Percentiles rank a stretch among this genome's conserved stretches.
Evolutionary conservation across 2,797 vertebrate species (phyloP).

Genomic region (Sciurus carolinensis): DNA sequence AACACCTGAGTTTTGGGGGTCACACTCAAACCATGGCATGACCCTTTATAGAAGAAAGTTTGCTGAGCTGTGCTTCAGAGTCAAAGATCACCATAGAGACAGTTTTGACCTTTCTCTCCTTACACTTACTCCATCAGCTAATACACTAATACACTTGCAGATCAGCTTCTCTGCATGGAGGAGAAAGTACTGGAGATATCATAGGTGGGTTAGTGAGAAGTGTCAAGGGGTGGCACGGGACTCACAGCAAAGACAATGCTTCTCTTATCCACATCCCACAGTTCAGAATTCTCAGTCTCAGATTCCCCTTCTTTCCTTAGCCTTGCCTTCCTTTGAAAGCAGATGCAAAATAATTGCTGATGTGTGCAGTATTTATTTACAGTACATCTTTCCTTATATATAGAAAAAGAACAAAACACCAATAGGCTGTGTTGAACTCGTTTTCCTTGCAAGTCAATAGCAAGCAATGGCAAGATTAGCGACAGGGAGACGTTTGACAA

Average conservation of each 20-base stretch:
- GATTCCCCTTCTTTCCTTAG: not conserved
- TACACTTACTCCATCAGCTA: not conserved
- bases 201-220: not conserved
- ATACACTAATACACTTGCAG: no score
- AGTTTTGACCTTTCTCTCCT: not conserved
- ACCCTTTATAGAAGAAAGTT: not conserved
- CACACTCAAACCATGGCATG: not conserved
- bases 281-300: not conserved
- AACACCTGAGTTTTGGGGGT: no score
- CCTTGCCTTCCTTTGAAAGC: not conserved
- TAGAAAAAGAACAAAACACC: constrained; percentile 76
- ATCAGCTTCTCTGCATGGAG: not conserved
- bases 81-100: not conserved
- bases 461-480: constrained; percentile 77
- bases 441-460: constrained; percentile 80
- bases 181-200: not conserved
- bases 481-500: constrained; percentile 72
- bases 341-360: constrained; percentile 32
- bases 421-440: constrained; percentile 48
- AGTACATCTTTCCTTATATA: constrained; percentile 49
- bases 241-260: not conserved
- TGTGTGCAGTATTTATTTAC: constrained; percentile 32
- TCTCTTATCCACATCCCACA: not conserved
- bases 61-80: not conserved
- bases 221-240: accelerated